These are phyloP conservation scores for Pterophyllum scalare DNA, from an alignment of 2,113 vertebrate species.

Conservation along the genomic window DNA sequence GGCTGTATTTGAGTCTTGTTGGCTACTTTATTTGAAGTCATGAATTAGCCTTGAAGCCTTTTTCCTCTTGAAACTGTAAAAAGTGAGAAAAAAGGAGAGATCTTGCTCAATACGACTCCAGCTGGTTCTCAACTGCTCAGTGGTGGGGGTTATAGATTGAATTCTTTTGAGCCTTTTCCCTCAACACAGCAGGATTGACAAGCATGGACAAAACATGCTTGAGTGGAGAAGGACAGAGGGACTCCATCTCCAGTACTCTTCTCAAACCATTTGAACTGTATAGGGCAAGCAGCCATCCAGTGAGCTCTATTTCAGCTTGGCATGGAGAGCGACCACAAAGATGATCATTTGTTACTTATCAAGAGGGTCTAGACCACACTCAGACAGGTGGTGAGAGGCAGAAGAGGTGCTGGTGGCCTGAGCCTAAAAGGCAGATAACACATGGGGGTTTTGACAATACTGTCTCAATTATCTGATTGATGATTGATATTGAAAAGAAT, in stretches of 20 bases:
- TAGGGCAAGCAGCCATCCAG: slow-evolving; percentile 3
- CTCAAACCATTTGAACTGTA: slow-evolving; percentile 15
- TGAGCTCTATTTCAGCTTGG: slow-evolving; percentile 4
- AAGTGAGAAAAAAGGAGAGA: not conserved
- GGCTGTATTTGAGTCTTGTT: not conserved
- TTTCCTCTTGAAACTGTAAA: not conserved
- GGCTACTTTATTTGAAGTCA: not conserved
- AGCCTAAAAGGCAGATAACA: not conserved
- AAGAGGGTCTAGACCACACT: slow-evolving; percentile 14
- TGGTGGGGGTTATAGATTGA: not conserved
- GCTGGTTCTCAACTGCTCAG: not conserved
- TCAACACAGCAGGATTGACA: not conserved
- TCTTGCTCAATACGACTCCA: not conserved
- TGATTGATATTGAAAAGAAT: slow-evolving; percentile 2
- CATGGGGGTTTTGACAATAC: not conserved
- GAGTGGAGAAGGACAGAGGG: slow-evolving; percentile 31
- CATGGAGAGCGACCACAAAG: slow-evolving; percentile 16
- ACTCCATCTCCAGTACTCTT: slow-evolving; percentile 38
- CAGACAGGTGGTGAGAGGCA: slow-evolving; percentile 1
- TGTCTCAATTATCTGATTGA: not conserved
- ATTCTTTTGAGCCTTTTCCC: not conserved
- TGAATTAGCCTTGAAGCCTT: not conserved
- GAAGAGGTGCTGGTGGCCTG: not conserved
- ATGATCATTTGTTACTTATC: slow-evolving; percentile 49
- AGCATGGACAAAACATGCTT: slow-evolving; percentile 23